These are phyloP conservation scores for Dicycla oo DNA, from an alignment of 2,888 invertebrate genomes.

Conservation along the genomic window DNA sequence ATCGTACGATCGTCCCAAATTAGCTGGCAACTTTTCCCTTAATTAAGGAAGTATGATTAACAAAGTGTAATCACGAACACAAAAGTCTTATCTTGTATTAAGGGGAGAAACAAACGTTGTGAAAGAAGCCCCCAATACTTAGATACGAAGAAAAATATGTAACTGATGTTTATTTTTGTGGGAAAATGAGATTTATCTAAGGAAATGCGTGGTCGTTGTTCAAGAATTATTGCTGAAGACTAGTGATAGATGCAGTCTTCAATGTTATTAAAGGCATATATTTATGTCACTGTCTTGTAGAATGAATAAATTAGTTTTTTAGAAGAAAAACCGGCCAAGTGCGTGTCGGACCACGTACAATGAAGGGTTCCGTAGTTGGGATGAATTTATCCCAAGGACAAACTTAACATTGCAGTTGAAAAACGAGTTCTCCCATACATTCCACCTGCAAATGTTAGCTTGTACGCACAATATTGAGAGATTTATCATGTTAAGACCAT, in stretches of 20 bases:
- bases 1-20: constrained; percentile 85
- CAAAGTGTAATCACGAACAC: constrained; percentile 88
- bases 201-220: constrained; percentile 54
- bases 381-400: too few species aligned
- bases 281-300: constrained; percentile 28
- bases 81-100: constrained; percentile 86
- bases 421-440: too few species aligned
- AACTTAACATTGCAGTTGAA: too few species aligned
- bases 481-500: too few species aligned
- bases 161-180: constrained; percentile 53
- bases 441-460: too few species aligned
- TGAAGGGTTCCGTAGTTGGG: too few species aligned
- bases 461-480: too few species aligned
- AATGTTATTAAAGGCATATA: constrained; percentile 29
- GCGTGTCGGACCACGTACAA: too few species aligned
- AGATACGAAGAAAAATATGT: constrained; percentile 28
- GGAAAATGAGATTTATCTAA: constrained; percentile 56
- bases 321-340: too few species aligned
- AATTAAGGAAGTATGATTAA: constrained; percentile 90
- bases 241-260: constrained; percentile 43
- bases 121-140: constrained; percentile 51
- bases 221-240: constrained; percentile 36
- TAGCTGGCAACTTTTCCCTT: constrained; percentile 85
- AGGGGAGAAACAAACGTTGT: constrained; percentile 59
- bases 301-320: constrained; percentile 24